A percentile compares a stretch with the other conserved stretches of the same genome.
Evolutionary conservation across 1,140 invertebrate genomes (phyloP).

Genomic region (Lordiphosa mommai): DNA sequence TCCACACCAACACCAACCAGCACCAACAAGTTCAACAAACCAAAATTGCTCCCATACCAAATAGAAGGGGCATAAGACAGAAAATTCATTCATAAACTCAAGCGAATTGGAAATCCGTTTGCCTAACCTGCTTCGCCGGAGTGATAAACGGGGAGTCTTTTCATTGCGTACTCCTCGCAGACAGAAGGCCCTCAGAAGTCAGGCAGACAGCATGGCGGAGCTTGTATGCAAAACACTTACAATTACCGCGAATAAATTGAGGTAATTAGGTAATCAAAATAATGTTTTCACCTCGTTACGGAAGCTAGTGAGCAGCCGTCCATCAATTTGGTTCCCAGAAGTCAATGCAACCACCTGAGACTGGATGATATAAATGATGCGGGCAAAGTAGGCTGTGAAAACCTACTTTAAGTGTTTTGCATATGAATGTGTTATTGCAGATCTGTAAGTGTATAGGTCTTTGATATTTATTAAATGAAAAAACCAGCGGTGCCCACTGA

Average conservation of each 20-base stretch:
- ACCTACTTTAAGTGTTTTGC: too few species aligned
- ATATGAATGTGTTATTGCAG: too few species aligned
- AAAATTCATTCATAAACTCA: conserved; percentile 71
- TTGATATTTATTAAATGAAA: too few species aligned
- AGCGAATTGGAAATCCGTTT: conserved; percentile 74
- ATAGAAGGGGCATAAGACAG: conserved; percentile 7
- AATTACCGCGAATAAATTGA: conserved; percentile 75
- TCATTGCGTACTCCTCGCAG: background rate
- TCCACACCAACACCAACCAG: conserved; percentile 22
- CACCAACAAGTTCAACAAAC: conserved; percentile 50
- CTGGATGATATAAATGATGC: conserved; percentile 4
- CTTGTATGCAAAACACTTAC: conserved; percentile 42
- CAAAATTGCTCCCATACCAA: conserved; percentile 25
- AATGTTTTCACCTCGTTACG: conserved; percentile 73
- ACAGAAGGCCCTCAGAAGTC: conserved; percentile 1
- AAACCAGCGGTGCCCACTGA: too few species aligned
- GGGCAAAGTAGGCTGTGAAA: background rate
- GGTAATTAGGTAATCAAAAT: conserved; percentile 79
- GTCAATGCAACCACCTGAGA: conserved; percentile 29
- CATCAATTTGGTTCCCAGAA: conserved; percentile 35
- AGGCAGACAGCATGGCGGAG: conserved; percentile 54
- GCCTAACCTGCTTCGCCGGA: conserved; percentile 47
- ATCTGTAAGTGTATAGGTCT: too few species aligned
- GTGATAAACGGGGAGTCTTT: conserved; percentile 13
- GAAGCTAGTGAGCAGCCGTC: conserved; percentile 33